These are phyloP conservation scores for Bettongia penicillata DNA, from an alignment of 2,113 vertebrate species.

Conservation along the genomic window DNA sequence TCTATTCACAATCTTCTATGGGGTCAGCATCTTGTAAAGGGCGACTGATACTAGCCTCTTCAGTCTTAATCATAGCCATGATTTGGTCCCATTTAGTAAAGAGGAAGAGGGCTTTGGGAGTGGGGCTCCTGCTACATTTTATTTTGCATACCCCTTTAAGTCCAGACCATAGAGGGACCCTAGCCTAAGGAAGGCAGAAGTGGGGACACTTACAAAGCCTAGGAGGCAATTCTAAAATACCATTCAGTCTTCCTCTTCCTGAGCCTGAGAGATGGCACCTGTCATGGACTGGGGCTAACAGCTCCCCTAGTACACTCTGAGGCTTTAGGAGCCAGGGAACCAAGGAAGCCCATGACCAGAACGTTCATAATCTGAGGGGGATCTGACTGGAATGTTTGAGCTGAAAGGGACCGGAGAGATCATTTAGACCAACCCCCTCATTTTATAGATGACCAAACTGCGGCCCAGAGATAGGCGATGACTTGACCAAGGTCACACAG, in stretches of 20 bases:
- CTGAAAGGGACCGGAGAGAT: background rate
- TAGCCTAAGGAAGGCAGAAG: background rate
- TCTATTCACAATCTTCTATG: background rate
- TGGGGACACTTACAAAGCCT: background rate
- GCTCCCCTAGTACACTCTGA: background rate
- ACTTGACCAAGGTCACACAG: background rate
- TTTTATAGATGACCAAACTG: background rate
- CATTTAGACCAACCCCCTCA: background rate
- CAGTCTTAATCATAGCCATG: background rate
- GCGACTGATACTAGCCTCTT: background rate
- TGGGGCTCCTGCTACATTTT: background rate
- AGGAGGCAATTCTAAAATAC: background rate
- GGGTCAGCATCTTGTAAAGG: background rate
- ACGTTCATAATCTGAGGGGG: background rate
- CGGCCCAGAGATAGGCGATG: background rate
- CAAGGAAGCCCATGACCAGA: background rate
- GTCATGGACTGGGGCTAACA: background rate
- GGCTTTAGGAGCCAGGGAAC: background rate
- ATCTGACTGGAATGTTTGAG: background rate
- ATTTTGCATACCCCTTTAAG: background rate
- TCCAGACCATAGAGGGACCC: background rate
- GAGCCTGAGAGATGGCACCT: background rate
- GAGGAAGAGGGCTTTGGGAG: background rate
- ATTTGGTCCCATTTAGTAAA: background rate
- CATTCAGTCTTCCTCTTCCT: background rate